Conservation (phyloP, 2,797 vertebrate species). For the Leucoraja ocellata region DNA sequence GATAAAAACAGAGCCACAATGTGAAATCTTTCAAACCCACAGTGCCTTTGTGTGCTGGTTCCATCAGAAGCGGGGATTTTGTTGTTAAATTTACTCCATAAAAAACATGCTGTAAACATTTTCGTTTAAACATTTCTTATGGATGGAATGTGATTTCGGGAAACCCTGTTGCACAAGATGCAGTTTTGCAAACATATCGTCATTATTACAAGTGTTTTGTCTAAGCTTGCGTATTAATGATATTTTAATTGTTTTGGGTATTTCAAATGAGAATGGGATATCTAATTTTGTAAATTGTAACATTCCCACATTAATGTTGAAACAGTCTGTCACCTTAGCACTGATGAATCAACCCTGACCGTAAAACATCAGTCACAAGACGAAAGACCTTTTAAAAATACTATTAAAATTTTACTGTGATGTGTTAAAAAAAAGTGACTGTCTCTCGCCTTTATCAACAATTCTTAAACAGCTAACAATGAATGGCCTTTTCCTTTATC, state of each 20-base stretch:
- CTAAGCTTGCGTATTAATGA: constrained; percentile 12
- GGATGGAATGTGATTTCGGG: background rate
- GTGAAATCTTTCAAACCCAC: background rate
- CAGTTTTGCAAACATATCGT: background rate
- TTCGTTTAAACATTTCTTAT: constrained; percentile 12
- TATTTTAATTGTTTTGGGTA: constrained; percentile 17
- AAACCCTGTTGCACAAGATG: background rate
- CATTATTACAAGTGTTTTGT: constrained; percentile 19
- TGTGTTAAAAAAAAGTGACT: constrained; percentile 24
- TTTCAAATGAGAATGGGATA: constrained; percentile 2
- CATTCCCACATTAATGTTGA: constrained; percentile 12
- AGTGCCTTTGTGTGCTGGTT: background rate
- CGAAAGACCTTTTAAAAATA: background rate
- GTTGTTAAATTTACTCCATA: background rate
- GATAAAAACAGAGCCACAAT: background rate
- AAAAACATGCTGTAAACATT: constrained; percentile 14
- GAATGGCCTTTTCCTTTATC: too few species aligned
- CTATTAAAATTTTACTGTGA: constrained; percentile 37
- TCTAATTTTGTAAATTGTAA: constrained; percentile 30
- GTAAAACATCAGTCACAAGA: background rate
- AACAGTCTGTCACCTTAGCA: constrained; percentile 9
- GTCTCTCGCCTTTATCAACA: constrained; percentile 1
- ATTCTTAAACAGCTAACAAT: background rate
- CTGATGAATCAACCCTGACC: background rate
- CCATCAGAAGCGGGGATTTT: background rate